Evolutionary conservation across 2,113 vertebrate species (phyloP).

Genomic region (Amphiprion ocellaris): DNA sequence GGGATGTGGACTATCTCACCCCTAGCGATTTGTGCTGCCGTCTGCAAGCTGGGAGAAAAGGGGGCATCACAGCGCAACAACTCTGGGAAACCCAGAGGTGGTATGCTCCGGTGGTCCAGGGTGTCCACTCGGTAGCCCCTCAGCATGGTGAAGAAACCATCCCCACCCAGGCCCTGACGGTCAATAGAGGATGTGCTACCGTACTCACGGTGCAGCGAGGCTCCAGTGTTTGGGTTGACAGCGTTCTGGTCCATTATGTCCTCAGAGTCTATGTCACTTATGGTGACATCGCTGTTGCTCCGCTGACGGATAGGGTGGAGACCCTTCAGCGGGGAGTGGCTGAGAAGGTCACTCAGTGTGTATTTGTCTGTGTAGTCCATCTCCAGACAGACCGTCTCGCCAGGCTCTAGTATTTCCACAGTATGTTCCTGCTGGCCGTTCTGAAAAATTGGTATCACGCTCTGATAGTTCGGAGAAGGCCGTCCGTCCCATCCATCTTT

Average conservation of each 20-base stretch:
- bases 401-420: slow-evolving; percentile 82
- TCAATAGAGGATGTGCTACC: slow-evolving; percentile 98
- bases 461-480: slow-evolving; percentile 87
- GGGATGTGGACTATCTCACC: slow-evolving; percentile 94
- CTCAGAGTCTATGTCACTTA: slow-evolving; percentile 96
- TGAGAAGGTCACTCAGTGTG: slow-evolving; percentile 88
- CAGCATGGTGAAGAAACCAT: slow-evolving; percentile 94
- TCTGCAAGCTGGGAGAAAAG: slow-evolving; percentile 93
- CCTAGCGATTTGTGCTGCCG: slow-evolving; percentile 93
- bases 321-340: slow-evolving; percentile 90
- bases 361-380: slow-evolving; percentile 90
- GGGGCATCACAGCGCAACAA: slow-evolving; percentile 89
- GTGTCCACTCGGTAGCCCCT: slow-evolving; percentile 90
- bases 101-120: slow-evolving; percentile 87
- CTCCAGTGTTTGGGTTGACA: slow-evolving; percentile 96
- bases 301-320: slow-evolving; percentile 95
- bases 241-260: slow-evolving; percentile 94
- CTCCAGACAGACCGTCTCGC: slow-evolving; percentile 77
- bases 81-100: slow-evolving; percentile 89
- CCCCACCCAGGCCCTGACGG: slow-evolving; percentile 91
- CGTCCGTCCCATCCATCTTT: slow-evolving; percentile 93
- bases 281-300: slow-evolving; percentile 97
- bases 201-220: slow-evolving; percentile 94
- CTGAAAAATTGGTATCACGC: slow-evolving; percentile 85
- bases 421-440: slow-evolving; percentile 90